These are phyloP conservation scores for Cottus gobio DNA, from an alignment of 2,113 vertebrate species.

Conservation along the genomic window DNA sequence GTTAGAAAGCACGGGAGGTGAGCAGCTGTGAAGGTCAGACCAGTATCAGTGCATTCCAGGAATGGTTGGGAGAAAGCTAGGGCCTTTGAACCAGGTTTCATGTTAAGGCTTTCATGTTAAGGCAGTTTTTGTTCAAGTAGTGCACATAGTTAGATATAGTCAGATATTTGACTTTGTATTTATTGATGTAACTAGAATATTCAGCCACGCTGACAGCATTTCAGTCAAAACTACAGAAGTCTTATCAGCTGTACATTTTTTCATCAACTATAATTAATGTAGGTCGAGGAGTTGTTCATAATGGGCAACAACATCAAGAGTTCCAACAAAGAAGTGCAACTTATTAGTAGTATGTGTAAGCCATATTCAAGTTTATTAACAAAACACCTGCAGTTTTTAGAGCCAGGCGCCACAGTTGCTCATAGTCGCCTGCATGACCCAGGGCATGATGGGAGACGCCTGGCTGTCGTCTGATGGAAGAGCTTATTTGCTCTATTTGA, in stretches of 20 bases:
- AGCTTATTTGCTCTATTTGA: no score
- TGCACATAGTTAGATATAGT: not conserved
- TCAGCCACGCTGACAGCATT: not conserved
- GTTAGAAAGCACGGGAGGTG: not conserved
- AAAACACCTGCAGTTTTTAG: no score
- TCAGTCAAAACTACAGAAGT: not conserved
- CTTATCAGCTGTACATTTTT: not conserved
- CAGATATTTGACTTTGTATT: not conserved
- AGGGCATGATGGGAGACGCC: no score
- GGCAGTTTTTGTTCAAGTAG: not conserved
- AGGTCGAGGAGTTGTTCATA: not conserved
- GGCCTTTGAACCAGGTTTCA: not conserved
- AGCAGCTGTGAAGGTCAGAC: constrained; percentile 31
- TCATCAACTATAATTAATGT: not conserved
- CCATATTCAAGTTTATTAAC: no score
- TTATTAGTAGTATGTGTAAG: not conserved
- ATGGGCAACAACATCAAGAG: not conserved
- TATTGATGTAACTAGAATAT: not conserved
- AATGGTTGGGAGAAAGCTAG: constrained; percentile 23
- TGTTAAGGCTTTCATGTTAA: no score
- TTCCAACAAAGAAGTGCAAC: not conserved
- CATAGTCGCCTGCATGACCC: no score
- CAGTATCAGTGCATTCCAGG: constrained; percentile 45
- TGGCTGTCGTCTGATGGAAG: no score
- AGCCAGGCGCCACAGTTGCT: no score